Base-by-base conservation (phyloP, 2,113 vertebrate genomes). In the Ptilorrhoa leucosticta region DNA sequence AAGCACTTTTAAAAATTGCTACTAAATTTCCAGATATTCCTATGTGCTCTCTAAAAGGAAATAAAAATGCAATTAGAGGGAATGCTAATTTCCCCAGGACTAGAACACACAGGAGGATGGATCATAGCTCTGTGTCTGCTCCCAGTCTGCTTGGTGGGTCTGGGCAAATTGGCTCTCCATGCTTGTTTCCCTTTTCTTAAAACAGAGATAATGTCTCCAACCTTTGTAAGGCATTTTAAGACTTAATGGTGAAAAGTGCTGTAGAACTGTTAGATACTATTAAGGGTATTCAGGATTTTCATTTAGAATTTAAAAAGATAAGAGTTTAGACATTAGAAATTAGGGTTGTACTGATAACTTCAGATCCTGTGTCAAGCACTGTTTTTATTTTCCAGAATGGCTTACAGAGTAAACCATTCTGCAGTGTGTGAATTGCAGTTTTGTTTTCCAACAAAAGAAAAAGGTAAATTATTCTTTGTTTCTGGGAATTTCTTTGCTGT, bases 1-100 rank as follows among this genome's bases (percentile, higher is more conserved):
- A 90, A 97, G 96, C 89, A 78, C 76, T 95, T 96, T 93, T 60
- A 87, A 95, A 94, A 95, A 91, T 87, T 94, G 81, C 73, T 89
- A 31, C 89, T 89, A 85, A 78, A 94, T 91, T 96, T 94, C 57
- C 81, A 95, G 76, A 87, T 95, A 91, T 96, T 98, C 73, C 93
- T 97, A 64, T 94, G 93, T 87, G 89, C 85, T 78, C 90, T 94
- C 89, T 82, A 92, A 92, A 78, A 93, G 63, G 88, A 94, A 97
- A 87, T 90, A 70, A 96, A 83, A 96, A 65, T 72, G 93, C 68
- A 94, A 64, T 94, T 85, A 69, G 72, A 94, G 60, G 44, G 66
- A 72, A 73, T 75, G 73, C 30, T 91, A 69, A 48, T 95, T 96
- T 96, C 90, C 51, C 71, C 60, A 81, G 56, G 76, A 78, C 57